Base-by-base conservation (phyloP, 2,888 invertebrate genomes). In the Nebria salina region DNA sequence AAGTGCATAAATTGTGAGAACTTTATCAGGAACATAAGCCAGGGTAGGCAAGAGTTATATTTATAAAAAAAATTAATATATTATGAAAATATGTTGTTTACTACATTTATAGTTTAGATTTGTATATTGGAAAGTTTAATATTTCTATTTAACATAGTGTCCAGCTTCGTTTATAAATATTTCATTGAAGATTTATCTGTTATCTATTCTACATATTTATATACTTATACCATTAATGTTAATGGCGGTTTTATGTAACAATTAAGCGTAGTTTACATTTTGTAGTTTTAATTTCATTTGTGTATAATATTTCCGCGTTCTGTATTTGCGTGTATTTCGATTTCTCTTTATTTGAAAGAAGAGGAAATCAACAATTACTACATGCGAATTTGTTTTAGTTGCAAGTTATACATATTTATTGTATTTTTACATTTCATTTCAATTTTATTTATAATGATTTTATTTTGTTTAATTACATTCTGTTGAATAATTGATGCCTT, bases 61-160 rank as follows among this genome's bases (percentile, higher is more conserved):
- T 81, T 81, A 81, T 81, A 81, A 81, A 76, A 43, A 54, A 81
- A 81, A 81, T 81, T 81, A 81, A 81, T 81, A 76, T 76, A 81
- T 80, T 54, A 54, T 54, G 54, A 80, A 76, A 76, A 81, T 81
- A 81, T 76, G 81, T 81, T 81, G 76, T 81, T 81, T 81, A 54
- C 54, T 54, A 81, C 73, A 76, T 81, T 81, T 81, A 81, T 81
- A 81, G 81, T 81, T 81, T 81, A 81, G 73, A 81, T 81, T 76
- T 81, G 81, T 81, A 81, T 81, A 81, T 81, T 81, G 81, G 81
- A 81, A 81, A 73, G 76, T 80, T 80, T 81, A 72, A 81, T 76
- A 81, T 65, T 76, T 81, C 76, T 81, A 81, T 81, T 81, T 81
- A 76, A 81, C 73, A 66, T 76, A 72, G 70, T 79, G 66, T 79